Base-by-base conservation (phyloP, 2,113 vertebrate species). In the Burhinus oedicnemus region DNA sequence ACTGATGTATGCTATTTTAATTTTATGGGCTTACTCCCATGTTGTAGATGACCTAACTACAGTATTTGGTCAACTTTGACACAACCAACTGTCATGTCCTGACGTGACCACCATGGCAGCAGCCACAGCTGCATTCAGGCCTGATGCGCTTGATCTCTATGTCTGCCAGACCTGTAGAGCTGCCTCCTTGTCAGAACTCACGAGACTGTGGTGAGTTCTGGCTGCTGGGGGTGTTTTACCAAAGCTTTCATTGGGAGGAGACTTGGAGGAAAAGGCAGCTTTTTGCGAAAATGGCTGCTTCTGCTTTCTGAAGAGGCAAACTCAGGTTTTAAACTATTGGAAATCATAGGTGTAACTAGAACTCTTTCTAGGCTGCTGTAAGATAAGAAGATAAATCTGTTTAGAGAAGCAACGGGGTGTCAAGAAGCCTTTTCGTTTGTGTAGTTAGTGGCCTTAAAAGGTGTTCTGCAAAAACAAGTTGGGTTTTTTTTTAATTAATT, bases 51-150 rank as follows among this genome's bases (percentile, higher is more conserved):
- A 29, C 26, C 32, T 2, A 4, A 5, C 10, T 16, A 15, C 0
- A 0, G 22, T 7, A 11, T 23, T 45, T 16, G 4, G 0, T 70
- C 40, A 19, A 5, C 47, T 82, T 17, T 17, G 42, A 21, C 27
- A 61, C 34, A 70, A 18, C 6, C 40, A 71, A 0, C 38, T 17
- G 0, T 26, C 7, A 0, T 5, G 19, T 38, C 11, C 5, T 40
- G 4, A 5, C 0, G 0, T 12, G 36, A 30, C n/a, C 27, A 7
- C 25, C 16, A 1, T 0, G 1, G 76, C 79, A 79, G 80, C 52
- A 42, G 66, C 70, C 36, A 4, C 25, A 25, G 77, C 58, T 45
- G 38, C 44, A 0, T 3, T 17, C 7, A 6, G 54, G 58, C 51
- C 10, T 3, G 14, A 4, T 9, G 68, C 2, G 13, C 49, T 52